Evolutionary conservation across 2,113 vertebrate species (phyloP).

Genomic region (Triplophysa rosa): DNA sequence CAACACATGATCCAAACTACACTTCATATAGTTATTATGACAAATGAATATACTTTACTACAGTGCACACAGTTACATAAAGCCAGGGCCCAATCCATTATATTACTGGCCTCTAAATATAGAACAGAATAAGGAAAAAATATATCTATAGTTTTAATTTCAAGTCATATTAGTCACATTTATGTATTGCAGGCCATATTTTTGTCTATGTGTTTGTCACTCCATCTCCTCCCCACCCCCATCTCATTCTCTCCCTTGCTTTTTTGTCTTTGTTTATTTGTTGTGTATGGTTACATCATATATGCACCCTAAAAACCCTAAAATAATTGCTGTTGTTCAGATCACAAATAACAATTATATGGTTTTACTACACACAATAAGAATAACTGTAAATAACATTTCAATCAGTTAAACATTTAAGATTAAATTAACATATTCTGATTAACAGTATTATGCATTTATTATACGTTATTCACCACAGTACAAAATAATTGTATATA

Average conservation of each 20-base stretch:
- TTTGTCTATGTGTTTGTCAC: no score
- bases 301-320: no score
- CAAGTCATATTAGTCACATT: no score
- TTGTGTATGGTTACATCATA: no score
- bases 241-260: no score
- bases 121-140: neutral
- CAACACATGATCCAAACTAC: no score
- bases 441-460: neutral
- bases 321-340: neutral
- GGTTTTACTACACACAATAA: no score
- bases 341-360: neutral
- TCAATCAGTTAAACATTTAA: neutral
- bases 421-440: neutral
- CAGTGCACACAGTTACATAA: neutral
- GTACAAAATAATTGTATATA: neutral
- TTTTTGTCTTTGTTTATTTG: no score
- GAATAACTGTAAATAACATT: neutral
- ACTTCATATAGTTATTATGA: neutral
- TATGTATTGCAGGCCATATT: no score
- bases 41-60: no score
- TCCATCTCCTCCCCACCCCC: no score
- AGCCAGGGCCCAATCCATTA: no score
- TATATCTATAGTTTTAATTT: neutral
- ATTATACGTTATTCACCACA: neutral
- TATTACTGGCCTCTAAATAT: neutral